phyloP scores from a whole-genome alignment of 2,797 vertebrate species.

The Premnoplex brunnescens region DNA sequence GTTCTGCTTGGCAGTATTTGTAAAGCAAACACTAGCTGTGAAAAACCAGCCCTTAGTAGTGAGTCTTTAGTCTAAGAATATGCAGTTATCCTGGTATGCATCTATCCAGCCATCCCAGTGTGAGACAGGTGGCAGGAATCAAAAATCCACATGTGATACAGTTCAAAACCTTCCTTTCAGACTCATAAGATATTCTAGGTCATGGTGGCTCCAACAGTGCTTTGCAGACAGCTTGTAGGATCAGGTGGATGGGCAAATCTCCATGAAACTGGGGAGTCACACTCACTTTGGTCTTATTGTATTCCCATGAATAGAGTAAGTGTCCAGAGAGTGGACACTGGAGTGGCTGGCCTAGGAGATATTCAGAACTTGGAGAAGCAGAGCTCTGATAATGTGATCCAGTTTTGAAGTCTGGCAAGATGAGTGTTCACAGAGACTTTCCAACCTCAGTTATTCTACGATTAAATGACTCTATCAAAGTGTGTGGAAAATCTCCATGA shows the following conservation, averaged over 20 bases:
- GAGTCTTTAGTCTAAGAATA: not conserved
- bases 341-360: not conserved
- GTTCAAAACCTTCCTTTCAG: not conserved
- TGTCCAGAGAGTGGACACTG: not conserved
- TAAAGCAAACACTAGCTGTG: not conserved
- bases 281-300: not conserved
- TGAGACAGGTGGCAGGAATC: not conserved
- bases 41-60: not conserved
- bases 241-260: not conserved
- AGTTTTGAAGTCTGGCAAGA: not conserved
- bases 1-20: not conserved
- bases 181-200: too few species aligned
- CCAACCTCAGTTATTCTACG: not conserved
- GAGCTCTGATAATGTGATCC: not conserved
- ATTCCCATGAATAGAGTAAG: not conserved
- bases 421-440: not conserved
- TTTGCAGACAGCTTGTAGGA: not conserved
- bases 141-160: fast-evolving
- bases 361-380: not conserved
- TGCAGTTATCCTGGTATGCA: not conserved
- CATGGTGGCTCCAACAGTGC: not conserved
- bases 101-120: not conserved
- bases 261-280: not conserved
- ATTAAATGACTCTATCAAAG: not conserved
- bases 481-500: not conserved